Base-by-base conservation (phyloP, 2,113 vertebrate species). In the Daphoenositta chrysoptera region DNA sequence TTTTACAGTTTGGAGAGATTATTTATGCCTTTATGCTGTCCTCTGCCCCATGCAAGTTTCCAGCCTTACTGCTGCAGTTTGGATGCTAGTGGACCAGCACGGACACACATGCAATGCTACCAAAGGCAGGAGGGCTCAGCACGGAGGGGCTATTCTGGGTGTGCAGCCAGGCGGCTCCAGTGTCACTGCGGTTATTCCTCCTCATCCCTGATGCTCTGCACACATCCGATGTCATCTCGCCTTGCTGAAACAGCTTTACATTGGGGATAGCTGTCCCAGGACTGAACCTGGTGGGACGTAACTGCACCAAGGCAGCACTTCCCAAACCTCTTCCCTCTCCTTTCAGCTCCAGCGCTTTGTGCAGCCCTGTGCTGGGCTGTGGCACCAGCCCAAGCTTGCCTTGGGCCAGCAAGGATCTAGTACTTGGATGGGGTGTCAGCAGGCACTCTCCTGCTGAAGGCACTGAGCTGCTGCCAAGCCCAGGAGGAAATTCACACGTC, bases 311-410 rank as follows among this genome's bases (percentile, higher is more conserved):
- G 28, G 71, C 40, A 77, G 58, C 45, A 9, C 45, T 80, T 80
- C 42, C 61, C 53, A n/a, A 53, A 18, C 31, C 30, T 58, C n/a
- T 68, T 15, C 40, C 10, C 15, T 45, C 44, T 83, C 24, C 22
- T 60, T 89, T 77, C 5, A 15, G 12, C 22, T 61, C 40, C 42
- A 27, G 33, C 0, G 0, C 19, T 61, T 40, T 3, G 5, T 48
- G 60, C 51, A 71, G 73, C 56, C 48, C 61, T 16, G 22, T 2
- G 11, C 63, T 18, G 18, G 2, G 6, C 9, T 30, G 33, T 33
- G 70, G 37, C 31, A 40, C 20, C 53, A 79, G 66, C 44, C 53
- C 66, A 31, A 37, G 70, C 33, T 72, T 56, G 51, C 69, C 24
- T 20, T 3, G 27, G 31, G 42, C 14, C 1, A 5, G 84, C 1